Evolutionary conservation across 2,113 vertebrate genomes (phyloP).

Genomic region (Odobenus rosmarus): DNA sequence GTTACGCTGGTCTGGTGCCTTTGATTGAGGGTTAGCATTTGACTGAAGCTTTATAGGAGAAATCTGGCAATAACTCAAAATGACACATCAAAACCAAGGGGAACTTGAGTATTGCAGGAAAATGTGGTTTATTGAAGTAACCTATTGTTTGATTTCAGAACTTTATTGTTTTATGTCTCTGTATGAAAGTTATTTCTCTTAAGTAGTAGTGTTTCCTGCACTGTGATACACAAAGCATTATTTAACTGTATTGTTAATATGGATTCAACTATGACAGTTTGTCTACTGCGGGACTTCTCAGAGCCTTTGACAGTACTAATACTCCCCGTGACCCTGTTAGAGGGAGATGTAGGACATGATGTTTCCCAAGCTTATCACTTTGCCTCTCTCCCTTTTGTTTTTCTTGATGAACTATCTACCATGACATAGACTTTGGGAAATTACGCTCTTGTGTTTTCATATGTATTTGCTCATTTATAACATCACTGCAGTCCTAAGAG

Average conservation of each 20-base stretch:
- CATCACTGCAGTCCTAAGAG: neutral
- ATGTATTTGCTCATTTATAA: constrained; percentile 2
- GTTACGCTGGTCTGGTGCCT: neutral
- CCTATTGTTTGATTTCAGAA: constrained; percentile 5
- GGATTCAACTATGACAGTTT: neutral
- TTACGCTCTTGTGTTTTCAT: neutral
- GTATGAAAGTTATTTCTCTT: neutral
- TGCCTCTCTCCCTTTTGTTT: neutral
- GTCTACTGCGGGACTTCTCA: neutral
- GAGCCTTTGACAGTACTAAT: neutral
- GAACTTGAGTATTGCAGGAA: neutral
- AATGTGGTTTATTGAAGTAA: neutral
- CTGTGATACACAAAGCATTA: neutral
- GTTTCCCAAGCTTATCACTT: neutral
- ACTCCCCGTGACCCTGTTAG: neutral
- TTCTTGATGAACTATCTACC: neutral
- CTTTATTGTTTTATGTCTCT: neutral
- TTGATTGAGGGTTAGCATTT: neutral
- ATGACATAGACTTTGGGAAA: neutral
- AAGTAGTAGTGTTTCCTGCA: neutral
- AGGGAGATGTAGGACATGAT: neutral
- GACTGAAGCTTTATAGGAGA: neutral
- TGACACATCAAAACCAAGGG: neutral
- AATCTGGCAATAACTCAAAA: neutral
- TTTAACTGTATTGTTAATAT: neutral